Base-by-base conservation (phyloP, 2,113 vertebrate genomes). In the Heptranchias perlo region DNA sequence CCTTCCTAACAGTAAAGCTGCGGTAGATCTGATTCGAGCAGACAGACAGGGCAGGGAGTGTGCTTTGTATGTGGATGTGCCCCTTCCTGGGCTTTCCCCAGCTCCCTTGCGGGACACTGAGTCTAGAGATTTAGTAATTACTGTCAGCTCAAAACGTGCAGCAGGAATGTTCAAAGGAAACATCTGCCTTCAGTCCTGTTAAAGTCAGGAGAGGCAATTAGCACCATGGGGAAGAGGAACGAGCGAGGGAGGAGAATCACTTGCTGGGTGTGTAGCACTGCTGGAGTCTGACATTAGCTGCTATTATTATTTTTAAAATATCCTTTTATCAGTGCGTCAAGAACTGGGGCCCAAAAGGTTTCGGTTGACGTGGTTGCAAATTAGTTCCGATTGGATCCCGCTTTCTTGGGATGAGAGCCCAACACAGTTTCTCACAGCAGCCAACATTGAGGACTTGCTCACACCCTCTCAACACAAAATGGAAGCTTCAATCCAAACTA, bases 161-260 rank as follows among this genome's bases (percentile, higher is more conserved):
- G 28, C 65, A 95, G 47, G 49, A 67, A 95, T 69, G 89, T 69
- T 69, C 94, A 95, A 95, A 95, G 65, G 65, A 95, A 95, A 95
- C 94, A 69, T 95, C 94, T 95, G 94, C 62, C 65, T 95, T 73
- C 28, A 52, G 31, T 95, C 47, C 44, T 95, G 44, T 95, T 95
- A 31, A n/a, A 94, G 93, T 67, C n/a, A 64, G 54, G 44, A 73
- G 94, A 95, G 25, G 65, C 44, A 95, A 95, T 95, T 95, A 95
- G 65, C 94, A 95, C 94, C 39, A 52, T 65, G 73, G 94, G 94
- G 94, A 95, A 31, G 64, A 49, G 58, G 21, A 39, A 35, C 13
- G 47, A 73, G 94, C 35, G 65, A 67, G 64, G 94, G 65, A 44
- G 65, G 61, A 95, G 65, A 95, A 95, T 95, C 65, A 52, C 64